These are phyloP conservation scores for Tolmerus cingulatus DNA, from an alignment of 2,888 invertebrate species.

Conservation along the genomic window DNA sequence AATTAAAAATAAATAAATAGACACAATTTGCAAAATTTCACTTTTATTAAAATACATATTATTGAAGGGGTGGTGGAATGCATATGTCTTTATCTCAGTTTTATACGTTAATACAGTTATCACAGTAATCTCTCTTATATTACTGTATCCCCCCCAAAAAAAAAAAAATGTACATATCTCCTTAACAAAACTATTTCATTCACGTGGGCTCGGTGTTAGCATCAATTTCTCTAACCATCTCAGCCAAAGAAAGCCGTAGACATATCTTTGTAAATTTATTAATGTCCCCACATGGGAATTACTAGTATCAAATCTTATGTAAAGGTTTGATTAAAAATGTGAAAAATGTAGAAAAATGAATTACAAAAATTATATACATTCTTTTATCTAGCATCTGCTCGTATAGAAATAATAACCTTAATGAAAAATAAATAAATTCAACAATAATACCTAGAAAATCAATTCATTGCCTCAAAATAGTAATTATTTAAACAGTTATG, in stretches of 20 bases:
- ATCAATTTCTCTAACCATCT: background rate
- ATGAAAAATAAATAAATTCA: too few species aligned
- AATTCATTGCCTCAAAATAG: background rate
- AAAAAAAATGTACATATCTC: background rate
- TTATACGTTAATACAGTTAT: background rate
- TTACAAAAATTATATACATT: too few species aligned
- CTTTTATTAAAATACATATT: background rate
- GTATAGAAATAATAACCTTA: too few species aligned
- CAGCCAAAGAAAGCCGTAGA: background rate
- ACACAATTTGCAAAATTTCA: background rate
- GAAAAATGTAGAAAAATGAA: too few species aligned
- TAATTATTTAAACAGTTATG: background rate
- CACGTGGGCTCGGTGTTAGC: background rate
- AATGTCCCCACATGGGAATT: background rate
- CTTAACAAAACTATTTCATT: background rate
- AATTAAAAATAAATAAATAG: too few species aligned
- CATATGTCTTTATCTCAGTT: too few species aligned
- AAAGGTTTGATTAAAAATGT: too few species aligned
- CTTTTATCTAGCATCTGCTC: too few species aligned
- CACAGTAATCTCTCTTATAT: background rate
- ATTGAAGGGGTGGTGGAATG: background rate
- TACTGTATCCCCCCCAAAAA: background rate
- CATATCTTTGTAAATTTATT: background rate
- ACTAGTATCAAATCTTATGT: background rate
- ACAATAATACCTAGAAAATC: background rate